These are phyloP conservation scores for Drosophila kanapiae DNA, from an alignment of 1,140 invertebrate species.

Conservation along the genomic window DNA sequence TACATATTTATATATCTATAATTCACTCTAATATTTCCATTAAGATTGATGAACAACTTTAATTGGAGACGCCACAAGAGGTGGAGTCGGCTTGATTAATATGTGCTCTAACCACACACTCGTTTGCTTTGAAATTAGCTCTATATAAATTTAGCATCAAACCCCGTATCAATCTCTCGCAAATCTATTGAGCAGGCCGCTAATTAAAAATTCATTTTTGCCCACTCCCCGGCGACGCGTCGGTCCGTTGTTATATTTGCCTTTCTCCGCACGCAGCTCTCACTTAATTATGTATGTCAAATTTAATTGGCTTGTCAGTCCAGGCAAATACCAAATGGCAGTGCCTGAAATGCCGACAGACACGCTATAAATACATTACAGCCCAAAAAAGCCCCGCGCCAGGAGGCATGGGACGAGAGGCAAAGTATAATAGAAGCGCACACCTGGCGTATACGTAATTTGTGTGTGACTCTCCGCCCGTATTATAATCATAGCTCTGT, in stretches of 20 bases:
- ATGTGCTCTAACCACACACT: conserved; percentile 1
- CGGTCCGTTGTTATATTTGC: conserved; percentile 49
- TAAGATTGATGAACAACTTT: conserved; percentile 24
- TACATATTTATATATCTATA: conserved; percentile 1
- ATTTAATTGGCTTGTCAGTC: conserved; percentile 81
- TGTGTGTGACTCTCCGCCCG: neutral
- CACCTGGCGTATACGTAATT: conserved; percentile 68
- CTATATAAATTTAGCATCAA: neutral
- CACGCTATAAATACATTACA: conserved; percentile 76
- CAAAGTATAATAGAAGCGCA: conserved; percentile 29
- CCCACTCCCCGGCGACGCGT: conserved; percentile 7
- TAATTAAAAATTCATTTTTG: conserved; percentile 79
- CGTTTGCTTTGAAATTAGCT: conserved; percentile 21
- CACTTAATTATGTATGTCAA: conserved; percentile 82
- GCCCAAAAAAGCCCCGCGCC: neutral
- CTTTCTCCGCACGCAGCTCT: conserved; percentile 47
- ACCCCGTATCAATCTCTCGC: conserved; percentile 6
- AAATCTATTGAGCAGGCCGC: conserved; percentile 43
- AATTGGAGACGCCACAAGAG: conserved; percentile 10
- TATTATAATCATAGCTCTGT: conserved; percentile 26
- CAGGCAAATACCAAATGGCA: conserved; percentile 34
- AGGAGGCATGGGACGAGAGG: neutral
- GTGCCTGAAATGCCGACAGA: conserved; percentile 32
- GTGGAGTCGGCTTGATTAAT: conserved; percentile 21
- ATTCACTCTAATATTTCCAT: conserved; percentile 26